Base-by-base conservation (phyloP, 2,797 vertebrate genomes). In the Platyrinchus mystaceus region DNA sequence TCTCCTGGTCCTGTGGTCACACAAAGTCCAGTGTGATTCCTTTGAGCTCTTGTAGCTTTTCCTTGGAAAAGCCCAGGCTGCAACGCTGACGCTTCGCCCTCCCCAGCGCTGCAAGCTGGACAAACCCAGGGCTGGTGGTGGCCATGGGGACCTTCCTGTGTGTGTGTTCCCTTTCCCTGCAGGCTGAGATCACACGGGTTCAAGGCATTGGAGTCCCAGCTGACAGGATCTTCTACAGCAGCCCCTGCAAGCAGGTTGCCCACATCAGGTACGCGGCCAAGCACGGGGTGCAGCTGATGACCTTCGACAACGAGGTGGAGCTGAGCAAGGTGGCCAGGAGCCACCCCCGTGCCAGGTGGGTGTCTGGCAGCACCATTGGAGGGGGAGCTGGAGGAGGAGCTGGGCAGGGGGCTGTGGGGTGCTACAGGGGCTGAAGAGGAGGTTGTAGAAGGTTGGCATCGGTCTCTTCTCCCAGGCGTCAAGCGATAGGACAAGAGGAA, bases 281-380 rank as follows among this genome's bases (percentile, higher is more conserved):
- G 87, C 96, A 75, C 0, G 96, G 97, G 2, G 97, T 98, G 77
- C 91, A 12, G 73, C 96, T 98, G 94, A 98, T 98, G 97, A 96
- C 97, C 75, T 98, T 98, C 2, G 98, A 98, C 96, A 98, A 98
- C 2, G 97, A 98, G 90, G 95, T 98, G 95, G 98, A 98, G 92
- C 97, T 98, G 30, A 96, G 92, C 74, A 98, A 98, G 92, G 97
- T 98, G 87, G 98, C 94, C 41, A 96, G 94, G 93, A 98, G 73
- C 93, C 97, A 98, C 85, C 97, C 98, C 14, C 89, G 43, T 56
- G 98, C 98, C 96, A 98, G 96, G 98, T 98, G 9, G n/a, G 78
- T 69, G 58, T 5, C 41, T 49, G 24, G 47, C 34, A 62, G 78
- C 30, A 12, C 30, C 12, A 0, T 3, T 10, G 44, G 9, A 11